phyloP scores from a whole-genome alignment of 2,797 vertebrate species.

The Anas bernieri region DNA sequence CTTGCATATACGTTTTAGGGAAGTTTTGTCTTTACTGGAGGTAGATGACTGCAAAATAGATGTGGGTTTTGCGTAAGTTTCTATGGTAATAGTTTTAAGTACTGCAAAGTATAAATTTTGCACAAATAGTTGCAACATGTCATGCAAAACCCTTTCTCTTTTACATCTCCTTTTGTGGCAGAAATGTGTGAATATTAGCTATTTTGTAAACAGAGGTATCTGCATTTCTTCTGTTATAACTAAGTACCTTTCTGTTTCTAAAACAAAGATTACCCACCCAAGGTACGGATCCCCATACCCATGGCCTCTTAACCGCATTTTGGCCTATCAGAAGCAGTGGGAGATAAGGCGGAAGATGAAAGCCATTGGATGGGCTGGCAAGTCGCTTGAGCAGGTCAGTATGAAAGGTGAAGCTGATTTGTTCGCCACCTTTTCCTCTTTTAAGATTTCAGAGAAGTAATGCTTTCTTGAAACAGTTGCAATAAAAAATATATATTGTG shows the following conservation, averaged over 20 bases:
- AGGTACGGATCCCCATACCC: conserved; percentile 96
- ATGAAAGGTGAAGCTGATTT: neutral
- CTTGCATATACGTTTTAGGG: conserved; percentile 81
- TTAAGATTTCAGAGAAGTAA: neutral
- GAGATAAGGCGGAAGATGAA: conserved; percentile 95
- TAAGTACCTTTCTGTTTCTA: conserved; percentile 2
- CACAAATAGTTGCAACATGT: neutral
- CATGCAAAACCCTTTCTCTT: neutral
- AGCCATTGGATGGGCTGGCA: conserved; percentile 94
- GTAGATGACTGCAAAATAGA: conserved; percentile 69
- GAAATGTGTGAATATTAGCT: neutral
- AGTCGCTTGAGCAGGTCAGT: conserved; percentile 91
- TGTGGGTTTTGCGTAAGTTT: conserved; percentile 56
- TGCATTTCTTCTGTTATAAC: neutral
- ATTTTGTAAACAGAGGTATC: neutral
- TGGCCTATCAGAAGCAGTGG: conserved; percentile 97
- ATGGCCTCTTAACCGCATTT: conserved; percentile 92
- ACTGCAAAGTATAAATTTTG: conserved; percentile 42
- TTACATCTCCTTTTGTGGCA: neutral
- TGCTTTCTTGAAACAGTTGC: neutral
- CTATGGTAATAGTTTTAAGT: conserved; percentile 68
- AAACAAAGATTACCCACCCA: conserved; percentile 88
- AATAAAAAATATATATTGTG: neutral
- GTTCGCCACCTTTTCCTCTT: neutral
- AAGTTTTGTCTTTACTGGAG: conserved; percentile 79